Conservation (phyloP, 2,888 invertebrate genomes). For the Balanococcus diminutus region DNA sequence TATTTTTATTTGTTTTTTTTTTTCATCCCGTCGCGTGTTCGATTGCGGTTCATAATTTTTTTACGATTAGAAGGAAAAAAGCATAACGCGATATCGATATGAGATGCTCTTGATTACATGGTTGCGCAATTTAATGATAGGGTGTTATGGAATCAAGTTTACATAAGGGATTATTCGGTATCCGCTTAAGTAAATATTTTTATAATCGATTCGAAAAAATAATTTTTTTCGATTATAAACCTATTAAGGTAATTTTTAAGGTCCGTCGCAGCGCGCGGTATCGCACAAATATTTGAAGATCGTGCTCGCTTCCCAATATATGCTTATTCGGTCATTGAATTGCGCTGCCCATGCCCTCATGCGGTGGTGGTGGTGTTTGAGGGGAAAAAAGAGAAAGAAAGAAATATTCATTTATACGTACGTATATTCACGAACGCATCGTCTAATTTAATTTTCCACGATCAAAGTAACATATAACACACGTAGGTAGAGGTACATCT, state of each 20-base stretch:
- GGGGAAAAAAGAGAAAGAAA: not conserved
- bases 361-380: no score
- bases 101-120: conserved; percentile 49
- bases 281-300: conserved; percentile 7
- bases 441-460: conserved; percentile 9
- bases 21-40: conserved; percentile 45
- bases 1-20: conserved; percentile 36
- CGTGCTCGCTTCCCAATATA: not conserved
- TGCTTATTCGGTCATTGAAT: not conserved
- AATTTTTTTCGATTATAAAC: conserved; percentile 43
- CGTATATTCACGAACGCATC: not conserved
- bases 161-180: conserved; percentile 48
- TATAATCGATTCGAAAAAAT: conserved; percentile 49
- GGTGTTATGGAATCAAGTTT: conserved; percentile 54
- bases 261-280: not conserved
- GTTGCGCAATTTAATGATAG: conserved; percentile 51
- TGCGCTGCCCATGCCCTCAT: no score
- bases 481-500: not conserved
- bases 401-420: not conserved
- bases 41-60: conserved; percentile 31
- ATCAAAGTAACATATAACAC: not conserved
- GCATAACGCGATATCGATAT: conserved; percentile 27
- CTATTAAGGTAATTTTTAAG: conserved; percentile 41
- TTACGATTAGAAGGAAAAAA: conserved; percentile 41
- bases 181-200: conserved; percentile 48